Conservation (phyloP, 2,888 invertebrate genomes). For the Eudasyphora cyanicolor region DNA sequence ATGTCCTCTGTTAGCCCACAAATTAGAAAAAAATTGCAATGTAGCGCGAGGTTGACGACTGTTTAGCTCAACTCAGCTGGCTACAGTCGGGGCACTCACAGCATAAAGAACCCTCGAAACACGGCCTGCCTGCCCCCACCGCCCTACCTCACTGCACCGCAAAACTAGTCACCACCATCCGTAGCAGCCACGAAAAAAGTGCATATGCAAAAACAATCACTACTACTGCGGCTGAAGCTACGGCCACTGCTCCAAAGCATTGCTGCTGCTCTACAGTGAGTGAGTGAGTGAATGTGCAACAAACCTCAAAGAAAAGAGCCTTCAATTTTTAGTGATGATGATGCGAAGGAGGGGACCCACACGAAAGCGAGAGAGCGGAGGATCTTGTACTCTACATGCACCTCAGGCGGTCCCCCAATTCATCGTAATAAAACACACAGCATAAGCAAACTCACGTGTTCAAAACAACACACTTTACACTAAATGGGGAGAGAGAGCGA, state of each 20-base stretch:
- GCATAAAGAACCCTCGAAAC: constrained; percentile 28
- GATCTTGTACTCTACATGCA: neutral
- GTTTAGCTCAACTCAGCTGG: constrained; percentile 53
- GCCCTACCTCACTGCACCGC: constrained; percentile 1
- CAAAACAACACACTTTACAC: constrained; percentile 3
- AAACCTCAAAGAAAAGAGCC: neutral
- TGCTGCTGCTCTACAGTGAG: neutral
- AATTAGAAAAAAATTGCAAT: constrained; percentile 70
- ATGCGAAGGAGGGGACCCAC: neutral
- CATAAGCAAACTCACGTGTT: constrained; percentile 6
- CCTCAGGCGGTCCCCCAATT: no score
- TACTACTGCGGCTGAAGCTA: neutral
- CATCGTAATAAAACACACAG: neutral
- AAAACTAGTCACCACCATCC: neutral
- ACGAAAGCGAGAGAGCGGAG: neutral
- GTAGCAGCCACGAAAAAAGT: constrained; percentile 41
- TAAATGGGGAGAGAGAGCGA: neutral
- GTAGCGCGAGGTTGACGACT: constrained; percentile 76
- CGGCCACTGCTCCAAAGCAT: neutral
- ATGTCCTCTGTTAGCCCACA: constrained; percentile 80
- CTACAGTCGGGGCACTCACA: constrained; percentile 53
- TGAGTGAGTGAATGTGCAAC: neutral
- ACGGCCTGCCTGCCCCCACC: constrained; percentile 19
- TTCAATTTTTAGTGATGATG: no score
- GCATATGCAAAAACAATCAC: constrained; percentile 62